These are phyloP conservation scores for Eudasyphora cyanicolor DNA, from an alignment of 2,888 invertebrate species.

Conservation along the genomic window DNA sequence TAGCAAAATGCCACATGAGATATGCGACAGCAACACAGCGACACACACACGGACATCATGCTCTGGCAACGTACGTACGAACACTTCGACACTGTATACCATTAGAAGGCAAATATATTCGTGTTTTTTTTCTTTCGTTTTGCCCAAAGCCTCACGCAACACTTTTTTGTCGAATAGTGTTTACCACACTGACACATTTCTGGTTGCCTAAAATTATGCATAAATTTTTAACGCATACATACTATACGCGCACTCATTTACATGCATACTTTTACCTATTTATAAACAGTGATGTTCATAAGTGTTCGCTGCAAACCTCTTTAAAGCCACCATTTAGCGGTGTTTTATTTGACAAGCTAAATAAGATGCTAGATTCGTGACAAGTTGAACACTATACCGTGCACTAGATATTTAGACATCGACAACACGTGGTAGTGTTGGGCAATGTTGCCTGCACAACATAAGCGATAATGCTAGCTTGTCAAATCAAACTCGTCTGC, in stretches of 20 bases:
- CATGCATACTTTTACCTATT: background rate
- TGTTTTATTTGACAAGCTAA: background rate
- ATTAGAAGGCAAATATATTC: background rate
- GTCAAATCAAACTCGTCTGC: too few relatives aligned
- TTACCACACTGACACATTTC: conserved; percentile 30
- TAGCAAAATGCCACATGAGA: conserved; percentile 8
- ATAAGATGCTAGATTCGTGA: too few relatives aligned
- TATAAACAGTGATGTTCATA: background rate
- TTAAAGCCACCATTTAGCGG: too few relatives aligned
- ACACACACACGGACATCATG: conserved; percentile 53
- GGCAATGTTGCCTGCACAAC: too few relatives aligned
- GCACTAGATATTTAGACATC: too few relatives aligned
- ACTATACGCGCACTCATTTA: conserved; percentile 20
- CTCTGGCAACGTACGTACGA: background rate
- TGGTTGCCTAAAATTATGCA: conserved; percentile 59
- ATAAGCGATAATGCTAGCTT: too few relatives aligned
- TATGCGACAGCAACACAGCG: conserved; percentile 1
- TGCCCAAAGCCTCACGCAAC: conserved; percentile 29
- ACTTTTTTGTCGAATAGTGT: background rate
- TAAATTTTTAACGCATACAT: conserved; percentile 58
- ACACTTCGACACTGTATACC: conserved; percentile 2
- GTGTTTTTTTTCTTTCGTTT: background rate
- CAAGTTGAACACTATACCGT: too few relatives aligned
- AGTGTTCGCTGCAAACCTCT: too few relatives aligned
- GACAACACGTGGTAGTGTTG: too few relatives aligned